These are phyloP conservation scores for Colaptes auratus DNA, from an alignment of 2,113 vertebrate species.

Conservation along the genomic window DNA sequence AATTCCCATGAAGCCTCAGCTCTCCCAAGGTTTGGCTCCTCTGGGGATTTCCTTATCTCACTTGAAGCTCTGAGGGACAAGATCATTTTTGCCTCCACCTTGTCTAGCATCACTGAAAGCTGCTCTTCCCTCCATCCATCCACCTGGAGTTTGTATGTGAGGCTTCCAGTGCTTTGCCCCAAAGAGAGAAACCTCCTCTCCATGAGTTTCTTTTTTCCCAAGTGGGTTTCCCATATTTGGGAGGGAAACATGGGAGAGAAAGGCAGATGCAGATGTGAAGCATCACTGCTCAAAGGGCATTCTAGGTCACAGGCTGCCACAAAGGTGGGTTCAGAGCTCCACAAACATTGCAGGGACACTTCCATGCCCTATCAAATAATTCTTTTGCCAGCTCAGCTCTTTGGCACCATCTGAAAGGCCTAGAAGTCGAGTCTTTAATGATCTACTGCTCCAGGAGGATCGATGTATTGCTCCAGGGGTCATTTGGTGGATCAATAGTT, in stretches of 20 bases:
- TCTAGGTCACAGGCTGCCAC: neutral
- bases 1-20: neutral
- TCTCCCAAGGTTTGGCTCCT: neutral
- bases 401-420: slow-evolving; percentile 62
- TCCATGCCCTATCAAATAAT: neutral
- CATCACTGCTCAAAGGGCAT: neutral
- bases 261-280: neutral
- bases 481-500: slow-evolving; percentile 73
- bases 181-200: neutral
- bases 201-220: fast-evolving
- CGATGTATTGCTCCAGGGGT: slow-evolving; percentile 64
- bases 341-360: neutral
- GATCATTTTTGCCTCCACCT: neutral
- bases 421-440: slow-evolving; percentile 64
- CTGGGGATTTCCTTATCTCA: too few relatives aligned
- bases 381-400: slow-evolving; percentile 63
- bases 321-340: neutral
- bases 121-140: neutral
- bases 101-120: neutral
- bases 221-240: neutral
- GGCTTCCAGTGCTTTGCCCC: neutral
- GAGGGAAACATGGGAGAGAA: neutral
- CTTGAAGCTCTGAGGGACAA: neutral
- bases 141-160: fast-evolving
- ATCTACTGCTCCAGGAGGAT: slow-evolving; percentile 66